These are phyloP conservation scores for Darevskia mixta DNA, from an alignment of 2,797 vertebrate genomes.

Conservation along the genomic window DNA sequence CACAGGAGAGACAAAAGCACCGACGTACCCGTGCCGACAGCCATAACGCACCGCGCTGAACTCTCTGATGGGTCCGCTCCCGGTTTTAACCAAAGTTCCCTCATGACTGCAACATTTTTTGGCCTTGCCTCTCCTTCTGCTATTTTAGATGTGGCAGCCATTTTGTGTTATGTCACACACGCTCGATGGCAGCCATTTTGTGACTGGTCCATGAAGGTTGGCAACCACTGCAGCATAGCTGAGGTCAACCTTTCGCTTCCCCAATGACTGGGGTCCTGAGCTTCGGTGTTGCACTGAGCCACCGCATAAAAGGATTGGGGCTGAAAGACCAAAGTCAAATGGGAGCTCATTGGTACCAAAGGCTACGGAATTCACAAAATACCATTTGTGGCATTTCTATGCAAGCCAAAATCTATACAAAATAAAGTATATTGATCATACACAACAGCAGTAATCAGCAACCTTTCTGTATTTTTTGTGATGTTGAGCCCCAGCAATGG, in stretches of 20 bases:
- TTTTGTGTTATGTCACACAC: no score
- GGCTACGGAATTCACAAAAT: no score
- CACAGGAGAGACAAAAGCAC: constrained; percentile 92
- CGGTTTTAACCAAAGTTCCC: no score
- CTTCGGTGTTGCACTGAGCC: background rate
- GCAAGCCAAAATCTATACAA: background rate
- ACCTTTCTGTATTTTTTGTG: background rate
- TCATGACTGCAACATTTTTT: no score
- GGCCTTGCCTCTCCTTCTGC: no score
- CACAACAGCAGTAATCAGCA: background rate
- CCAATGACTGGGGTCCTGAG: background rate
- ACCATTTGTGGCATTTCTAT: background rate
- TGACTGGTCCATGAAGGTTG: no score
- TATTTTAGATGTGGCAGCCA: no score
- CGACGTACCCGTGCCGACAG: constrained; percentile 91
- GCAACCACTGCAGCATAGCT: no score
- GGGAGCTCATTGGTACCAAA: background rate
- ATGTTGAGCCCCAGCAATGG: background rate
- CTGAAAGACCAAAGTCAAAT: background rate
- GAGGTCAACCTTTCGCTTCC: background rate
- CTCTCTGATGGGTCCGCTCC: no score
- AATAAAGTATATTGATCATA: background rate
- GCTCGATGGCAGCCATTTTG: no score
- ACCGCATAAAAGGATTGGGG: background rate
- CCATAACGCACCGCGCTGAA: constrained; percentile 44